Conservation (phyloP, 2,113 vertebrate species). For the Brienomyrus brachyistius region DNA sequence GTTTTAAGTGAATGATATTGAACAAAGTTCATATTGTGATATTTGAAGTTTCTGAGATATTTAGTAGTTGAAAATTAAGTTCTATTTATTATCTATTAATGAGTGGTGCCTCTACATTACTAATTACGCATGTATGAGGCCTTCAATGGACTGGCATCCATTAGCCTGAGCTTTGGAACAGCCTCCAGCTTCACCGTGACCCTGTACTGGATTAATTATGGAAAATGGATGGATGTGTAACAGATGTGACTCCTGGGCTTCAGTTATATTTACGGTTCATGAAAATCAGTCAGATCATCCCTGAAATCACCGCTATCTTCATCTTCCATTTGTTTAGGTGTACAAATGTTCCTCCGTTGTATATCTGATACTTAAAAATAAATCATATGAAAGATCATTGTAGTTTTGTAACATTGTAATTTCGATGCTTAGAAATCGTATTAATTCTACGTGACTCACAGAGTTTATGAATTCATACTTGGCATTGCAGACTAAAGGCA, state of each 20-base stretch:
- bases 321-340: neutral
- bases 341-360: neutral
- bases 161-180: neutral
- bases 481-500: neutral
- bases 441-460: neutral
- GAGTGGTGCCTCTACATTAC: neutral
- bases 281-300: neutral
- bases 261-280: neutral
- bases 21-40: neutral
- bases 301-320: neutral
- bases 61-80: no score
- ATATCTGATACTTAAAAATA: neutral
- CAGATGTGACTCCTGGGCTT: neutral
- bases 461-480: neutral
- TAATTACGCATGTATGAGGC: neutral
- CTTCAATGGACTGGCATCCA: neutral
- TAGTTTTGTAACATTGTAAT: neutral
- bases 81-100: neutral
- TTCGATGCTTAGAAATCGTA: neutral
- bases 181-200: neutral
- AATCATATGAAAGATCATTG: neutral
- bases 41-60: no score
- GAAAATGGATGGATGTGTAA: neutral
- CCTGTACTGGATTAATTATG: neutral
- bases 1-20: neutral